Percentiles rank a stretch among this genome's conserved stretches.
Conservation (phyloP, 2,888 invertebrate species). For the Drosophila mulleri region DNA sequence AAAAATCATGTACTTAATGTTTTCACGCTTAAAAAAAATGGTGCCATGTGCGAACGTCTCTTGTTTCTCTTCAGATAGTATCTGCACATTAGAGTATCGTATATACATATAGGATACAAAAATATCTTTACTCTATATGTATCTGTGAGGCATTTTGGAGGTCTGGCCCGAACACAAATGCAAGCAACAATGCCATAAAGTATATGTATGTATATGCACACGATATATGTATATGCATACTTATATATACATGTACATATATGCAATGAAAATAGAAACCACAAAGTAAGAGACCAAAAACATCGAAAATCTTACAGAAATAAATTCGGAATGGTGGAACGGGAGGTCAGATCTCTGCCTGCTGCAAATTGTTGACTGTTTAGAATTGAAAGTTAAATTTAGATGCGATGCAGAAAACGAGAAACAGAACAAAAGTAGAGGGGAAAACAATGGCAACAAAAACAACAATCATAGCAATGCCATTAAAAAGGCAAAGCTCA, state of each 20-base stretch:
- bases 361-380: constrained; percentile 71
- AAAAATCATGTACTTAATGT: constrained; percentile 2
- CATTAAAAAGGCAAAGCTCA: constrained; percentile 47
- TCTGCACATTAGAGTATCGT: constrained; percentile 29
- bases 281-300: constrained; percentile 41
- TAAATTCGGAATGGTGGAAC: constrained; percentile 13
- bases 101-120: constrained; percentile 62
- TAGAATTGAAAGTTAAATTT: constrained; percentile 76
- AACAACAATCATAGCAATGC: constrained; percentile 26
- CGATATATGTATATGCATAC: constrained; percentile 1
- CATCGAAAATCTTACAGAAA: constrained; percentile 55
- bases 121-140: constrained; percentile 58
- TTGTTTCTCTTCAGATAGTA: constrained; percentile 1
- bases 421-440: constrained; percentile 34
- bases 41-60: constrained; percentile 11
- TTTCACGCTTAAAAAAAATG: constrained; percentile 24
- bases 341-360: constrained; percentile 39
- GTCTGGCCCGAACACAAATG: constrained; percentile 55
- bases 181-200: constrained; percentile 62
- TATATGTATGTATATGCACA: neutral
- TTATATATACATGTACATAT: constrained; percentile 4
- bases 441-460: constrained; percentile 31
- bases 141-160: constrained; percentile 64
- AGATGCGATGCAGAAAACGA: constrained; percentile 42
- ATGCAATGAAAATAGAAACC: constrained; percentile 53